Conservation (phyloP, 2,797 vertebrate genomes). For the Anguilla marmorata region DNA sequence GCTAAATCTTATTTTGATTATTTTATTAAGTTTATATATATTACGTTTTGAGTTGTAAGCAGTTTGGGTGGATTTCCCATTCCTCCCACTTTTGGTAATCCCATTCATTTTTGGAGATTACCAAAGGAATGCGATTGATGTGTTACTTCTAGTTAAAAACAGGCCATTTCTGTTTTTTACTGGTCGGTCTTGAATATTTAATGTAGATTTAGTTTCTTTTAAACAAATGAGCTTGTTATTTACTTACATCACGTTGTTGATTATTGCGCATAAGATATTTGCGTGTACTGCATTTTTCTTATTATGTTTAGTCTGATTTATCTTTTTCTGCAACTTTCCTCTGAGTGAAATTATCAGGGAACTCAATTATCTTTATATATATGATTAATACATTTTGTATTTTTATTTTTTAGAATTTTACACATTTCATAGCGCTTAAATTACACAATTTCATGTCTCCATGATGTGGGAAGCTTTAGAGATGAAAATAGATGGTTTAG, state of each 20-base stretch:
- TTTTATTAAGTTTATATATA: background rate
- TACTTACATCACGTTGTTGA: background rate
- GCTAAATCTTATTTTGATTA: background rate
- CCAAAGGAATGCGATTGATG: too few species aligned
- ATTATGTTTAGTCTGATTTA: background rate
- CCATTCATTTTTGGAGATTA: too few species aligned
- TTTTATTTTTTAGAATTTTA: background rate
- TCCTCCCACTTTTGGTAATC: too few species aligned
- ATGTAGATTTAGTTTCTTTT: background rate
- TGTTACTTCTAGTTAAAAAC: background rate
- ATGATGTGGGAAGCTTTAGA: background rate
- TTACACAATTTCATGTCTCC: background rate
- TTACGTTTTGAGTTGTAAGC: background rate
- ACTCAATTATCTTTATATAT: background rate
- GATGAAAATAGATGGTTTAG: slow-evolving; percentile 6
- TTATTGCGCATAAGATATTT: background rate
- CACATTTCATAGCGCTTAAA: background rate
- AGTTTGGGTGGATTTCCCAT: too few species aligned
- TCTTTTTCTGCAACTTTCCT: background rate
- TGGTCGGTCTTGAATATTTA: background rate
- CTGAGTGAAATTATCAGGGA: background rate
- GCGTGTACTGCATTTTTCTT: background rate
- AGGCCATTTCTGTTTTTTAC: background rate
- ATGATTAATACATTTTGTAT: background rate
- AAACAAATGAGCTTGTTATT: background rate